Evolutionary conservation across 2,113 vertebrate genomes (phyloP), one percentile per base, ranked within the genome.

Genomic region (Festucalex cinctus): DNA sequence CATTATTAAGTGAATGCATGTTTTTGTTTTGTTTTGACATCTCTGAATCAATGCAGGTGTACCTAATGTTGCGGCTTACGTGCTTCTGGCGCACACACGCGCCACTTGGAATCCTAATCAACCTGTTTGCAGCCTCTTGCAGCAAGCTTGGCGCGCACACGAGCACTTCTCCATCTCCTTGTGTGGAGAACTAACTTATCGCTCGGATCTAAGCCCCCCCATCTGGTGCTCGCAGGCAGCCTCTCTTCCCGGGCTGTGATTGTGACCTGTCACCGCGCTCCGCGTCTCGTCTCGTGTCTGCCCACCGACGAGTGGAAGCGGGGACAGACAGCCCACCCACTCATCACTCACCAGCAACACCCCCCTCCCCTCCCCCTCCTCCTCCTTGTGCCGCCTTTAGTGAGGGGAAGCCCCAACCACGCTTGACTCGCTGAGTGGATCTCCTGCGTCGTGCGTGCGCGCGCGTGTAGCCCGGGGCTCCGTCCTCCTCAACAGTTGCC

Each of bases 401-500:
- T 60, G 16, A 82, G 85, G 60, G 88, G 85, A 86, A 87, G 81
- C 81, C 88, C 88, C 76, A 73, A 69, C 85, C 79, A 79, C 86
- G 77, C 83, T 66, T 20, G 70, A 72, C 70, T 83, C 70, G 48
- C 71, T 70, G 68, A 54, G 10, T 32, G 63, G 63, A 73, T 20
- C 60, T 69, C 54, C 41, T 57, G 64, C 63, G 53, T 66, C 65
- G 66, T n/a, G 77, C 71, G 74, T 73, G 86, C 82, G 82, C 76
- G 51, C 76, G 48, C 73, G 68, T n/a, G 79, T 78, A 87, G 73
- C 83, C 78, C 68, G 73, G 32, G 76, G 81, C 76, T 83, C 74
- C 69, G 77, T 90, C 75, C 66, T 85, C 86, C 65, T 88, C 86
- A 88, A 88, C 88, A 90, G 88, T 90, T 88, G 84, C 83, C 81